A percentile compares a stretch with the other conserved stretches of the same genome.
Evolutionary conservation across 2,888 invertebrate species (phyloP).

Genomic region (Leptinotarsa haldemani): DNA sequence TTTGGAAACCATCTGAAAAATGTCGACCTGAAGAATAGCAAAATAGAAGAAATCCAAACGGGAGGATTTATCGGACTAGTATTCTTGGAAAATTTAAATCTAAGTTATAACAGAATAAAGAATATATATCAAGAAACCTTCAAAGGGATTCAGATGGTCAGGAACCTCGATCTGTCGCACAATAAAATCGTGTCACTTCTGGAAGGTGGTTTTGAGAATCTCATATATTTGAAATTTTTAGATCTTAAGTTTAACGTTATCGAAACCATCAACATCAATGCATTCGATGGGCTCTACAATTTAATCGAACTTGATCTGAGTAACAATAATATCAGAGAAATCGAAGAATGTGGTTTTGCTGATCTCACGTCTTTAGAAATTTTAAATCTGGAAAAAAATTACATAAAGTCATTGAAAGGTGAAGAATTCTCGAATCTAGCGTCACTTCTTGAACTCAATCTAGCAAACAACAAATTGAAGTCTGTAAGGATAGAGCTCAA

Average conservation of each 20-base stretch:
- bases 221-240: conserved; percentile 36
- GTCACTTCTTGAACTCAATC: conserved; percentile 51
- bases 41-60: conserved; percentile 53
- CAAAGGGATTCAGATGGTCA: conserved; percentile 59
- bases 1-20: conserved; percentile 60
- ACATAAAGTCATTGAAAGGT: conserved; percentile 49
- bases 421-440: conserved; percentile 55
- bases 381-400: conserved; percentile 56
- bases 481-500: conserved; percentile 42
- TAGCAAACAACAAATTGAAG: conserved; percentile 54
- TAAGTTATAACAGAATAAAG: conserved; percentile 57
- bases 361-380: conserved; percentile 48
- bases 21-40: conserved; percentile 54
- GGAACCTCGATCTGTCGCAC: conserved; percentile 54
- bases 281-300: conserved; percentile 56
- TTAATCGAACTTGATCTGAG: conserved; percentile 54
- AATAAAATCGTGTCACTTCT: conserved; percentile 56
- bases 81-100: conserved; percentile 56
- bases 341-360: conserved; percentile 44
- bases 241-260: conserved; percentile 57
- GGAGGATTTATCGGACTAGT: conserved; percentile 62
- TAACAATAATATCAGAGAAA: conserved; percentile 52
- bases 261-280: conserved; percentile 49
- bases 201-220: conserved; percentile 52
- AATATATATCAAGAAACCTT: conserved; percentile 58